Conservation (phyloP, 2,888 invertebrate species). For the Rutpela maculata region DNA sequence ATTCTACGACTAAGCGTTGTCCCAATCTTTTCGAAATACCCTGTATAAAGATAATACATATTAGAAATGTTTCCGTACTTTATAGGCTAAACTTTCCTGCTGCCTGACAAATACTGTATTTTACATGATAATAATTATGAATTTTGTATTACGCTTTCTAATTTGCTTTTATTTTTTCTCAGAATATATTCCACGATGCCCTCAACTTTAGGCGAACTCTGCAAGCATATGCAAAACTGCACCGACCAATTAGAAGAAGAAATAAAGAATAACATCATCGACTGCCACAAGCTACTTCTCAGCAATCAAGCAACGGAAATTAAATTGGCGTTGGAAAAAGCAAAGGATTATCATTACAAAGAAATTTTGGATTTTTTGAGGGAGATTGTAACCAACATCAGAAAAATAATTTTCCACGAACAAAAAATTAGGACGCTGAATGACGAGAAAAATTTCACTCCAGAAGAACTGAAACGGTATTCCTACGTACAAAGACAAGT, state of each 20-base stretch:
- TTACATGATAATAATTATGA: too few species aligned
- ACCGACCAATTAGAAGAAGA: constrained; percentile 58
- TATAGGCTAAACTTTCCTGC: too few species aligned
- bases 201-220: constrained; percentile 50
- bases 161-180: neutral
- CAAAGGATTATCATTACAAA: constrained; percentile 61
- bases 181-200: neutral
- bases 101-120: too few species aligned
- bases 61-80: too few species aligned
- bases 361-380: constrained; percentile 58
- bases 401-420: constrained; percentile 56
- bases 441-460: constrained; percentile 41
- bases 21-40: too few species aligned
- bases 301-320: constrained; percentile 48
- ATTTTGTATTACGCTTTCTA: too few species aligned
- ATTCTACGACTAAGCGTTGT: too few species aligned
- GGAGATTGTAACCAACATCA: constrained; percentile 56
- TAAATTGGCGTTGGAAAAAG: constrained; percentile 56
- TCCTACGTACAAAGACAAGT: constrained; percentile 60
- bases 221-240: constrained; percentile 53
- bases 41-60: too few species aligned
- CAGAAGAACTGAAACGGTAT: constrained; percentile 54
- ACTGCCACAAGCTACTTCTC: constrained; percentile 50
- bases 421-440: constrained; percentile 52
- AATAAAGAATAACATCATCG: constrained; percentile 54